Base-by-base conservation (phyloP, 2,888 invertebrate genomes). In the Drosophila neonasuta region DNA sequence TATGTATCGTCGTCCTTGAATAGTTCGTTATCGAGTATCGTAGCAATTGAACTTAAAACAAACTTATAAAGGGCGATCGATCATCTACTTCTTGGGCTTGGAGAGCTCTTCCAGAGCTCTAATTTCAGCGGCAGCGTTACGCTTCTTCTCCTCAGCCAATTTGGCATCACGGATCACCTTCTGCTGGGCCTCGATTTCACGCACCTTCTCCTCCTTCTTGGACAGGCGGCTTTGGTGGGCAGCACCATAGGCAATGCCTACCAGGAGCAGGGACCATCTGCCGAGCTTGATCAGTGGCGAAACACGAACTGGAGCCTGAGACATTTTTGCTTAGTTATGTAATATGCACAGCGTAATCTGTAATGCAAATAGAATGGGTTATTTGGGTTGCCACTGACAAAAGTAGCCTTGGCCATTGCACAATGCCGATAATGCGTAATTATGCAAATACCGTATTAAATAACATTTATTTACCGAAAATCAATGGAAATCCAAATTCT, bases 241-340 rank as follows among this genome's bases (percentile, higher is more conserved):
- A 0, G 94, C 93, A 54, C 97, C 97, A 79, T 96, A 97, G 0
- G 94, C 88, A 71, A 97, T 91, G 32, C 97, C 97, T 0, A 93
- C 92, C 0, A 93, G 89, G 3, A 97, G 92, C 86, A 96, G 92
- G 60, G 94, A 94, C 96, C 96, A 97, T 88, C 97, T 93, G 64
- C 94, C 94, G 87, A 96, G 96, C 93, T 94, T 95, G 89, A 96
- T 96, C 61, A 96, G 91, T 55, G 96, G 96, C 54, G 96, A 96
- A 76, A 96, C 96, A 88, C 94, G 93, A 73, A 96, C 94, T 80
- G 96, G 95, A 85, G 95, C 86, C 81, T 90, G 90, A 69, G 90
- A 90, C 90, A 90, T 90, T 72, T 76, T 78, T 72, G 55, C 56
- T 67, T 51, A 68, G 85, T 89, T 89, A 89, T 89, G 89, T 89